phyloP scores from a whole-genome alignment of 2,113 vertebrate genomes.

The Cyrtonyx montezumae region DNA sequence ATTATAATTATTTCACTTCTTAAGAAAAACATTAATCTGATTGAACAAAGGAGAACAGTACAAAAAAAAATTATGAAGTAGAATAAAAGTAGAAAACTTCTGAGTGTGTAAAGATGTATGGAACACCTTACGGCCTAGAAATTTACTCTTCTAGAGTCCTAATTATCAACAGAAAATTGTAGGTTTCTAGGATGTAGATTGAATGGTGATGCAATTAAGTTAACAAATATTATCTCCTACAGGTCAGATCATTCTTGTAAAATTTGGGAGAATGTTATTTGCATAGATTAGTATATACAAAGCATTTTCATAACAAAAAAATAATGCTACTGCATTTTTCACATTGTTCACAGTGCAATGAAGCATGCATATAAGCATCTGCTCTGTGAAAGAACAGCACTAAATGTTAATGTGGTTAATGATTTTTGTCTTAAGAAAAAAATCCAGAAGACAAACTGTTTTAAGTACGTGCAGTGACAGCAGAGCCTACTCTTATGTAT shows the following conservation, averaged over 20 bases:
- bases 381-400: background rate
- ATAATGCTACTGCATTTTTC: constrained; percentile 63
- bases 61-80: too few species aligned
- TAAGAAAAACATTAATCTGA: background rate
- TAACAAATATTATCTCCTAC: background rate
- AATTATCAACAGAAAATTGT: background rate
- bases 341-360: constrained; percentile 61
- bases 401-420: constrained; percentile 44
- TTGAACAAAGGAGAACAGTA: background rate
- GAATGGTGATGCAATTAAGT: background rate
- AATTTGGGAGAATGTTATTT: background rate
- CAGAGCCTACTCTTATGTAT: background rate
- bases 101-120: background rate
- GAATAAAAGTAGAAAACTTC: background rate
- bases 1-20: background rate
- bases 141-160: background rate
- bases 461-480: background rate
- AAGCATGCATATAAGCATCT: constrained; percentile 71
- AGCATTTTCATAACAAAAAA: constrained; percentile 44
- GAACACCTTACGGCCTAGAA: background rate
- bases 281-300: constrained; percentile 40
- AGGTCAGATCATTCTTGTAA: background rate
- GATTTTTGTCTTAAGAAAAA: constrained; percentile 17
- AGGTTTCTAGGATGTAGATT: background rate
- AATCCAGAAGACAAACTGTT: background rate